A percentile compares a stretch with the other conserved stretches of the same genome.
Evolutionary conservation across 2,113 vertebrate genomes (phyloP).

Genomic region (Oncorhynchus clarkii): DNA sequence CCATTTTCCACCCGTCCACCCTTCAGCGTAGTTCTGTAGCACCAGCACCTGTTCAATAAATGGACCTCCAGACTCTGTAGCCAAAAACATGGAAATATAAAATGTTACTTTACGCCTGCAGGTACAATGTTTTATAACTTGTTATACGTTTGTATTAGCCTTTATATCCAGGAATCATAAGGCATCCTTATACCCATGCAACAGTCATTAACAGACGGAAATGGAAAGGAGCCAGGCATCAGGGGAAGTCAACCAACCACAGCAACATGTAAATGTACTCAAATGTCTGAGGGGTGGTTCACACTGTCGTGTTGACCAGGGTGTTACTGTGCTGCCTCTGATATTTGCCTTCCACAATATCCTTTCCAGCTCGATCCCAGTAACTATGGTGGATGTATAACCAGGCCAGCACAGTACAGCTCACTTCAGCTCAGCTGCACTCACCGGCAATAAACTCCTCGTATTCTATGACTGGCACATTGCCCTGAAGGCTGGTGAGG

Average conservation of each 20-base stretch:
- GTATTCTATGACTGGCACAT: conserved; percentile 91
- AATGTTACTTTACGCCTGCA: too few species aligned
- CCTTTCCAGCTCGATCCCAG: too few species aligned
- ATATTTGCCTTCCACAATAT: too few species aligned
- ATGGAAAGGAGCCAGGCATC: background rate
- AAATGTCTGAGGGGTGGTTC: background rate
- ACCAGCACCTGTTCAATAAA: conserved; percentile 92
- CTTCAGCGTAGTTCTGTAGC: conserved; percentile 89
- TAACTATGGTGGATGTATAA: too few species aligned
- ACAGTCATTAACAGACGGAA: conserved; percentile 17
- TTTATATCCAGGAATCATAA: too few species aligned
- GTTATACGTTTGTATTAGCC: too few species aligned
- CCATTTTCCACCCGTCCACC: conserved; percentile 95
- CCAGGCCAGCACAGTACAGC: too few species aligned
- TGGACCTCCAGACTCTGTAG: conserved; percentile 90
- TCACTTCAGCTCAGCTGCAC: conserved; percentile 5
- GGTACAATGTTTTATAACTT: too few species aligned
- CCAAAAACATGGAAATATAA: conserved; percentile 25
- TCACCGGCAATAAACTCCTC: conserved; percentile 93
- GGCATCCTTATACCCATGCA: background rate
- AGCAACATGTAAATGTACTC: background rate
- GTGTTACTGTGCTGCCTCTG: too few species aligned
- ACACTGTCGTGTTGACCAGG: too few species aligned
- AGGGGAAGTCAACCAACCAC: background rate
- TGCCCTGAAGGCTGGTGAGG: conserved; percentile 82